Base-by-base conservation (phyloP, 2,888 invertebrate species). In the Nemapogon koenigi region DNA sequence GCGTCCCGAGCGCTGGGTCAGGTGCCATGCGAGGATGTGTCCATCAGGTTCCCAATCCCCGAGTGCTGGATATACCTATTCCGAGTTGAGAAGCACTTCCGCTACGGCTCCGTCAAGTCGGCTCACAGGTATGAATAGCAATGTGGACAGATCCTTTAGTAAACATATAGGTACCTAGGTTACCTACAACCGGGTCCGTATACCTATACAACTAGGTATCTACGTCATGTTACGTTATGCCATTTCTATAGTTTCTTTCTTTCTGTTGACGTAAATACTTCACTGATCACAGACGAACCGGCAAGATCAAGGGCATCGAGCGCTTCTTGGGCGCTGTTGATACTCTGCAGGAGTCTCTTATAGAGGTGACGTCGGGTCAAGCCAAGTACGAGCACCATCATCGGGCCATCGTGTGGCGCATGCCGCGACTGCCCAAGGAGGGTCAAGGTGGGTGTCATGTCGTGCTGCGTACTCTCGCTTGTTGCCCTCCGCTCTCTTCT, bases 1-100 rank as follows among this genome's bases (percentile, higher is more conserved):
- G 93, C 96, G 38, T 96, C 96, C 40, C 87, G 97, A 51, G 94
- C 95, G 71, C 83, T 96, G 46, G 95, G 97, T 0, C 97, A 97
- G 73, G 90, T 94, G 51, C 97, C 97, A 18, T 97, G 97, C 73
- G 96, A 97, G 75, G 97, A 99, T 73, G 97, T 99, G 18, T 89
- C 91, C 67, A 90, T 99, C 39, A 84, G 94, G 39, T 93, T 99
- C 68, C 98, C 98, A 10, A 94, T 99, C 54, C 99, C 99, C 14
- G 98, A 99, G 73, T 93, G 94, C 60, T 99, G 99, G 99, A 97
- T 99, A 58, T 99, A 99, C 72, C 82, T 98, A 58, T 99, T 99
- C 81, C 86, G 99, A 43, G 96, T 97, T 30, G 99, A 99, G 71
- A 97, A 97, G 60, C 94, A 97, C 68, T 98, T 98, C 59, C 86